A percentile compares a stretch with the other conserved stretches of the same genome.
phyloP scores from a whole-genome alignment of 2,113 vertebrate species.

The Rhegmatorhina hoffmannsi region DNA sequence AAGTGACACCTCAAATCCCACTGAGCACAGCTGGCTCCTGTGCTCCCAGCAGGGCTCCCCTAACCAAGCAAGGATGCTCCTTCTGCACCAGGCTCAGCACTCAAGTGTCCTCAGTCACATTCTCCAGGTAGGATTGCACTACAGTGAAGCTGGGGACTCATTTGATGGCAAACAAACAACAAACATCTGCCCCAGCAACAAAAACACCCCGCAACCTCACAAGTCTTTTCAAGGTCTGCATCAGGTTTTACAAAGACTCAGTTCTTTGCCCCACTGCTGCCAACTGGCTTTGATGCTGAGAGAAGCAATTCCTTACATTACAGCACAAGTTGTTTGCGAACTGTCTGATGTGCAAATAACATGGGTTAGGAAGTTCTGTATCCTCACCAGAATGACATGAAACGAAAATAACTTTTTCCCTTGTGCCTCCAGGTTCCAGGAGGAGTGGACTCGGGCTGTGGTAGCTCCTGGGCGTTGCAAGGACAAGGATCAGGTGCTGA shows the following conservation, averaged over 20 bases:
- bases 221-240: background rate
- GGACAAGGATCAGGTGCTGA: background rate
- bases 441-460: background rate
- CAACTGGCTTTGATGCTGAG: background rate
- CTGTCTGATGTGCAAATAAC: background rate
- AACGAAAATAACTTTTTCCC: background rate
- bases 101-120: background rate
- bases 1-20: background rate
- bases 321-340: background rate
- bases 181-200: background rate
- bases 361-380: background rate
- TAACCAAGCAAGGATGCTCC: background rate
- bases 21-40: background rate
- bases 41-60: background rate
- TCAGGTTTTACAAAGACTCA: background rate
- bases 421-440: constrained; percentile 54
- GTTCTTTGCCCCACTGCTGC: background rate
- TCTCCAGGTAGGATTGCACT: background rate
- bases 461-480: background rate
- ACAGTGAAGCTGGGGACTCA: background rate
- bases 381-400: background rate
- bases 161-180: background rate
- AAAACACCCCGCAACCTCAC: background rate
- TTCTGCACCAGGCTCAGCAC: background rate
- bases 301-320: background rate